Base-by-base conservation (phyloP, 2,113 vertebrate genomes). In the Amazona guildingii region DNA sequence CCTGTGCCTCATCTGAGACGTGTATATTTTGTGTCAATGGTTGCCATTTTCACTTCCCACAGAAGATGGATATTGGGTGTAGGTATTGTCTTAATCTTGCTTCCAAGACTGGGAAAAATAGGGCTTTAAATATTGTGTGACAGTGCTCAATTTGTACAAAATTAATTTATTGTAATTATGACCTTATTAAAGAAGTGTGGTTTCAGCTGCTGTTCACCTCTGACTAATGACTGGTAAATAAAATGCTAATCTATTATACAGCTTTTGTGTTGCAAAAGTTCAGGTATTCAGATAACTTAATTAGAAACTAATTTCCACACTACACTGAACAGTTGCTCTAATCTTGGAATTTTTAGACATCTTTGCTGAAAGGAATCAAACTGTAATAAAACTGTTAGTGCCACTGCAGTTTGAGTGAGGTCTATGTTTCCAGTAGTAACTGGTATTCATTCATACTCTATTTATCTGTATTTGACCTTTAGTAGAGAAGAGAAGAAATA, bases 201-300 rank as follows among this genome's bases (percentile, higher is more conserved):
- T 94, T 97, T 97, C 92, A 96, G 69, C 93, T 97, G 82, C 80
- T 90, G 33, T 91, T 97, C 95, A 93, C 92, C 88, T 96, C 92
- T 85, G 93, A 86, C 74, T 97, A 97, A 96, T 97, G 86, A 90
- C 55, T 35, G 43, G 88, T 97, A 97, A 97, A 97, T 95, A 97
- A 97, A 97, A 95, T 94, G 54, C 68, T 97, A 90, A 96, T 97
- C 88, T 95, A 2, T 83, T 94, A 97, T 93, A 89, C 49, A 94
- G 54, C 77, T 97, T 90, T 93, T 95, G 79, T 95, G 44, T 92
- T 94, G 74, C 8, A 62, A 93, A 97, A 95, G 73, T 94, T 95
- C 96, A 95, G 70, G 75, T 98, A 84, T 89, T 97, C 13, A 75
- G 41, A 83, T 94, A 68, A 57, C 77, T 96, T 97, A 97, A 97